Percentiles rank a stretch among this genome's conserved stretches.
These are phyloP conservation scores for Bombus soroeensis DNA, from an alignment of 1,140 invertebrate genomes.

Conservation along the genomic window DNA sequence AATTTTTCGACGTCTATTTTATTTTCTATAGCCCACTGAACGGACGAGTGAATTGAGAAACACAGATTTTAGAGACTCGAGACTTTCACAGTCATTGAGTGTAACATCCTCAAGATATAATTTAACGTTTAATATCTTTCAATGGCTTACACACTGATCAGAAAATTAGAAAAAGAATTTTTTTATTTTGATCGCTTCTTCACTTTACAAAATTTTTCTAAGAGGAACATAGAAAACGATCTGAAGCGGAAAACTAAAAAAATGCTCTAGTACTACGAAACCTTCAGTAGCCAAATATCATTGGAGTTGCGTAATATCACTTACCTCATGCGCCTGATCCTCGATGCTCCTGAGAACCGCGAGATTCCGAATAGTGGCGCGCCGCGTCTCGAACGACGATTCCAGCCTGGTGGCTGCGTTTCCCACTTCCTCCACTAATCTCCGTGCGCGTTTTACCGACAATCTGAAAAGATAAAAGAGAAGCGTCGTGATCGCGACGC, in stretches of 20 bases:
- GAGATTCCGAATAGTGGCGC: conserved; percentile 80
- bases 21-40: neutral
- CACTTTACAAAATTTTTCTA: too few relatives aligned
- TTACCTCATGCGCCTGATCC: conserved; percentile 81
- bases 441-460: conserved; percentile 77
- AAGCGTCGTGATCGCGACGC: conserved; percentile 46
- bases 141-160: too few relatives aligned
- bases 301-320: conserved; percentile 25
- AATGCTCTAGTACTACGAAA: too few relatives aligned
- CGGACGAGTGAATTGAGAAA: too few relatives aligned
- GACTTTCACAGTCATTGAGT: too few relatives aligned
- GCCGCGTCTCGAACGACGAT: conserved; percentile 80
- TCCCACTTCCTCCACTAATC: conserved; percentile 79
- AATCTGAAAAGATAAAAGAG: conserved; percentile 69
- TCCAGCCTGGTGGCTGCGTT: conserved; percentile 80
- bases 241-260: too few relatives aligned
- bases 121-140: too few relatives aligned
- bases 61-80: too few relatives aligned
- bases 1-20: neutral
- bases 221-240: too few relatives aligned
- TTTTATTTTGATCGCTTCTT: too few relatives aligned
- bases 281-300: neutral
- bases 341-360: conserved; percentile 80
- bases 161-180: too few relatives aligned
- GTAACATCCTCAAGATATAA: too few relatives aligned